A percentile compares a stretch with the other conserved stretches of the same genome.
Evolutionary conservation across 2,113 vertebrate species (phyloP).

Genomic region (Amia ocellicauda): DNA sequence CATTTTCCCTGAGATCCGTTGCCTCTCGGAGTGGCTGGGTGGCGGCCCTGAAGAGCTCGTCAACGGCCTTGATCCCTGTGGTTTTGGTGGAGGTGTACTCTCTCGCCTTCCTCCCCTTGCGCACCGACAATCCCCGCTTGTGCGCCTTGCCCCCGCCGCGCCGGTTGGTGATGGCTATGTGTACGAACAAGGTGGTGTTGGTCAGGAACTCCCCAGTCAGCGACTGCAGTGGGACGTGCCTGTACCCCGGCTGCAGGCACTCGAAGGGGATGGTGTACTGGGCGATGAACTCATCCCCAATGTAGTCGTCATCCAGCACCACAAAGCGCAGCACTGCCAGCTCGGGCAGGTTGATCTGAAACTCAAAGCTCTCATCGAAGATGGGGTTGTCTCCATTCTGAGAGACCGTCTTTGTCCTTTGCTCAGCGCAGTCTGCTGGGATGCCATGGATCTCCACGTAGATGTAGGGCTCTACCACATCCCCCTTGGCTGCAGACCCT

Average conservation of each 20-base stretch:
- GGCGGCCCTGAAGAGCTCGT: slow-evolving; percentile 84
- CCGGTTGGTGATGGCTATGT: slow-evolving; percentile 84
- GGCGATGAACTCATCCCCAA: slow-evolving; percentile 88
- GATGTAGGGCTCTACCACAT: slow-evolving; percentile 88
- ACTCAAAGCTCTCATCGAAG: slow-evolving; percentile 89
- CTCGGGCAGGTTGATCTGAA: slow-evolving; percentile 88
- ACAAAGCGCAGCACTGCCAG: slow-evolving; percentile 82
- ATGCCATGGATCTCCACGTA: slow-evolving; percentile 87
- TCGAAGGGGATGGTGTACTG: slow-evolving; percentile 92
- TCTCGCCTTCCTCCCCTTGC: slow-evolving; percentile 76
- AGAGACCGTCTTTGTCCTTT: slow-evolving; percentile 84
- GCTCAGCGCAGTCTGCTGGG: slow-evolving; percentile 84
- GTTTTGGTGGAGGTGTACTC: slow-evolving; percentile 86
- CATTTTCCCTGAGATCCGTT: slow-evolving; percentile 86
- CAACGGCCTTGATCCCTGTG: slow-evolving; percentile 83
- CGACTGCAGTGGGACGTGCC: slow-evolving; percentile 83
- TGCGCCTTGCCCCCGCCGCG: slow-evolving; percentile 81
- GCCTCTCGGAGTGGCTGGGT: slow-evolving; percentile 84
- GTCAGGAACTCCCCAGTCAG: slow-evolving; percentile 79
- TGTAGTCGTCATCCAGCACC: slow-evolving; percentile 87
- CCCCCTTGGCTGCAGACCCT: slow-evolving; percentile 85
- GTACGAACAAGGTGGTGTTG: slow-evolving; percentile 83
- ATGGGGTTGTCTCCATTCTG: slow-evolving; percentile 86
- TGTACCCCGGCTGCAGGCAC: slow-evolving; percentile 85
- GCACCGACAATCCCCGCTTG: slow-evolving; percentile 78